Evolutionary conservation across 2,888 invertebrate species (phyloP).

Genomic region (Trisateles emortualis): DNA sequence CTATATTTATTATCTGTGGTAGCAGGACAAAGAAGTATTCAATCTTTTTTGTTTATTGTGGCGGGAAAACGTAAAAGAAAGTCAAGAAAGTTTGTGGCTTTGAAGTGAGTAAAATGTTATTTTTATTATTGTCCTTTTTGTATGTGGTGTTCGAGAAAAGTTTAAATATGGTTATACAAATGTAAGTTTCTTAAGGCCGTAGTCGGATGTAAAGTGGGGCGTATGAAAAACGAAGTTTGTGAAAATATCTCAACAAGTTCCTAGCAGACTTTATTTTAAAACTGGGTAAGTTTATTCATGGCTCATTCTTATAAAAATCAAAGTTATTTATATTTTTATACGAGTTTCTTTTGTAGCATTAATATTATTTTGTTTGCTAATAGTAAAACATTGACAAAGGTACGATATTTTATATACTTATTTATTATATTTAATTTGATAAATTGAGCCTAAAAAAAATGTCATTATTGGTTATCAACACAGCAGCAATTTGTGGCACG

Average conservation of each 20-base stretch:
- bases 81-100: conserved; percentile 27
- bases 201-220: conserved; percentile 3
- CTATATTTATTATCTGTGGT: conserved; percentile 42
- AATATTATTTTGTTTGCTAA: not conserved
- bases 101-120: conserved; percentile 34
- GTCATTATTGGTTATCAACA: too few species aligned
- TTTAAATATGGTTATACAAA: conserved; percentile 7
- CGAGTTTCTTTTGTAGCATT: not conserved
- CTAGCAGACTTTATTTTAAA: not conserved
- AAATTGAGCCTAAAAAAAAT: too few species aligned
- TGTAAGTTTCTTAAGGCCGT: conserved; percentile 7
- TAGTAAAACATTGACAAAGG: not conserved
- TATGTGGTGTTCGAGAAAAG: conserved; percentile 20
- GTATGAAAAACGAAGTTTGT: conserved; percentile 5
- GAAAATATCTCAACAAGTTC: not conserved
- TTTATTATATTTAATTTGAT: too few species aligned
- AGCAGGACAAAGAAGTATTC: conserved; percentile 44
- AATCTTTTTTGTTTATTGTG: conserved; percentile 26
- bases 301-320: not conserved
- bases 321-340: not conserved
- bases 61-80: conserved; percentile 30
- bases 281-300: not conserved
- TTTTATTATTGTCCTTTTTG: conserved; percentile 49
- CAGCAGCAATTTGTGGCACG: too few species aligned
- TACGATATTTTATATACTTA: too few species aligned